Conservation (phyloP, 2,113 vertebrate species). For the Tragelaphus imberbis region DNA sequence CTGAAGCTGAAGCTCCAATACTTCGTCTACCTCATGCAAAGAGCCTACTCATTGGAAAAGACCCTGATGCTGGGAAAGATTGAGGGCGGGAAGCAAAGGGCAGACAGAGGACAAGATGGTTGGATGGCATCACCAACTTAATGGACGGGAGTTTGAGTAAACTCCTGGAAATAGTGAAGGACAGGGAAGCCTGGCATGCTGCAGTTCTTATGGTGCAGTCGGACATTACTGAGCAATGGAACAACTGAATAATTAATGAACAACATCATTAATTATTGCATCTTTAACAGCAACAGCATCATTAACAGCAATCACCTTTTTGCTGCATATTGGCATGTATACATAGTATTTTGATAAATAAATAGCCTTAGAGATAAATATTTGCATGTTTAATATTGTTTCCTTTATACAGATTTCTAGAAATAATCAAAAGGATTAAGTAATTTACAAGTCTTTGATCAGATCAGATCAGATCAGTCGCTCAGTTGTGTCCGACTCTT, state of each 20-base stretch:
- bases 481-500: accelerated
- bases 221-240: neutral
- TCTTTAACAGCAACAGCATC: neutral
- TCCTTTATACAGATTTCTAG: neutral
- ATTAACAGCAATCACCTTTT: neutral
- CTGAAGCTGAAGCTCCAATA: neutral
- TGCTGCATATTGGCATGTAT: neutral
- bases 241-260: neutral
- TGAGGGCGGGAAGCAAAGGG: neutral
- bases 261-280: neutral
- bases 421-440: neutral
- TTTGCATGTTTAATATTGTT: neutral
- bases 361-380: neutral
- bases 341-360: neutral
- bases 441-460: neutral
- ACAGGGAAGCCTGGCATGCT: neutral
- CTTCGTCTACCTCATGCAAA: neutral
- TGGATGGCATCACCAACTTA: neutral
- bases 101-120: neutral
- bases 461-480: no score
- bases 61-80: neutral
- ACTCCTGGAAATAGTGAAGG: neutral
- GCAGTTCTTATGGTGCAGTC: neutral
- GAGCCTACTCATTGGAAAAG: neutral
- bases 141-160: neutral